These are phyloP conservation scores for Echinops telfairi DNA, from an alignment of 2,113 vertebrate genomes.

Conservation along the genomic window DNA sequence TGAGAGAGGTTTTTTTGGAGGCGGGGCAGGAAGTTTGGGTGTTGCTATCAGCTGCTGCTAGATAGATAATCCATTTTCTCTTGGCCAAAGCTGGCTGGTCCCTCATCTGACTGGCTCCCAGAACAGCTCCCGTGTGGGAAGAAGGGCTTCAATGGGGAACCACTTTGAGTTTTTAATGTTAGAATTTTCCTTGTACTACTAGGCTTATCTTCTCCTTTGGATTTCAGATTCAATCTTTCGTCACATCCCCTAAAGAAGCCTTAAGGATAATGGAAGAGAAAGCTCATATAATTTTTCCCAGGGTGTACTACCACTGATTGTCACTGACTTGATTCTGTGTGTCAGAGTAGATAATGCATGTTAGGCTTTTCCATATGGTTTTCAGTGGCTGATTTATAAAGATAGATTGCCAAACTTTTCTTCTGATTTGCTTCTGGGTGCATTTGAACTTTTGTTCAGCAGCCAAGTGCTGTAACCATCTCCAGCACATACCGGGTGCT, in stretches of 20 bases:
- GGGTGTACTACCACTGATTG: no score
- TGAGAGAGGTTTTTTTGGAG: not conserved
- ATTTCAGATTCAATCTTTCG: slow-evolving; percentile 63
- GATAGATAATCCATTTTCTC: not conserved
- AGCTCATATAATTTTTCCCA: not conserved
- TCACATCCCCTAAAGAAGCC: slow-evolving; percentile 25
- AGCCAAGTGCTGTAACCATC: not conserved
- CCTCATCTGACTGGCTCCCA: not conserved
- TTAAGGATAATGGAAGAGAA: slow-evolving; percentile 25
- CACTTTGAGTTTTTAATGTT: slow-evolving; percentile 37
- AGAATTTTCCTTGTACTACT: slow-evolving; percentile 2
- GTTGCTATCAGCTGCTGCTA: slow-evolving; percentile 41
- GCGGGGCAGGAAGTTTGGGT: not conserved
- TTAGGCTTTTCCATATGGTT: not conserved
- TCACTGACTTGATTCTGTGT: not conserved
- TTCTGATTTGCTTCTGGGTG: not conserved
- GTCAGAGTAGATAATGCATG: not conserved
- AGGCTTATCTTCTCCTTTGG: slow-evolving; percentile 45
- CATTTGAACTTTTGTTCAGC: not conserved
- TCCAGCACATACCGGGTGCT: accelerated
- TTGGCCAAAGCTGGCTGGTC: not conserved
- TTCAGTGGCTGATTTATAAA: not conserved
- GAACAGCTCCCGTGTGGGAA: slow-evolving; percentile 55
- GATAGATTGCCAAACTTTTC: not conserved
- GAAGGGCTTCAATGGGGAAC: slow-evolving; percentile 43